Conservation (phyloP, 2,113 vertebrate genomes). For the Takifugu flavidus region DNA sequence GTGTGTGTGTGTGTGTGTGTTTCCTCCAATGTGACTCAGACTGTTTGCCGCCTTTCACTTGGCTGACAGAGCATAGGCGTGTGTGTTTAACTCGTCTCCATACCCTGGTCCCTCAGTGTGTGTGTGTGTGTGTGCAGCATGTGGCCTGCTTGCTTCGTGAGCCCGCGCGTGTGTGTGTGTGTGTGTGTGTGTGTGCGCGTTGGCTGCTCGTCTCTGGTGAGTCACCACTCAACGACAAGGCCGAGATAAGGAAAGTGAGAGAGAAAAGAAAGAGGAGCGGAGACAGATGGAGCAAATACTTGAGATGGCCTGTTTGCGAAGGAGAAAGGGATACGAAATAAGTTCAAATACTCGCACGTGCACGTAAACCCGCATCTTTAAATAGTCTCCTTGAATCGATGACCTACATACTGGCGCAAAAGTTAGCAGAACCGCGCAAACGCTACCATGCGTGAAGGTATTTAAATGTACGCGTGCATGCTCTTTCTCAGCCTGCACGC, state of each 20-base stretch:
- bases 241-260: constrained; percentile 27
- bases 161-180: constrained; percentile 12
- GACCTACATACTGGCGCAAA: constrained; percentile 36
- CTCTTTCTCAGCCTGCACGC: background rate
- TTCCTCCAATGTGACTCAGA: constrained; percentile 43
- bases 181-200: constrained; percentile 24
- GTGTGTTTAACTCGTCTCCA: constrained; percentile 16
- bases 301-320: constrained; percentile 20
- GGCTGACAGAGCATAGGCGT: constrained; percentile 35
- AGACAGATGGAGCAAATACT: constrained; percentile 21
- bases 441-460: background rate
- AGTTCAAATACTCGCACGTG: background rate
- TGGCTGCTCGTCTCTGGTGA: constrained; percentile 54
- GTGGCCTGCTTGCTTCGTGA: constrained; percentile 43
- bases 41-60: constrained; percentile 51
- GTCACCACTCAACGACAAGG: constrained; percentile 59
- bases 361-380: background rate
- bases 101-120: constrained; percentile 32
- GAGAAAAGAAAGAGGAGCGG: constrained; percentile 22
- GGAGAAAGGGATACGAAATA: background rate
- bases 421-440: constrained; percentile 3
- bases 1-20: constrained; percentile 10
- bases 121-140: constrained; percentile 33
- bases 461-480: constrained; percentile 4
- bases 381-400: constrained; percentile 42